Percentiles rank a stretch among this genome's conserved stretches.
Conservation (phyloP, 2,888 invertebrate genomes). For the Gryllus longicercus region DNA sequence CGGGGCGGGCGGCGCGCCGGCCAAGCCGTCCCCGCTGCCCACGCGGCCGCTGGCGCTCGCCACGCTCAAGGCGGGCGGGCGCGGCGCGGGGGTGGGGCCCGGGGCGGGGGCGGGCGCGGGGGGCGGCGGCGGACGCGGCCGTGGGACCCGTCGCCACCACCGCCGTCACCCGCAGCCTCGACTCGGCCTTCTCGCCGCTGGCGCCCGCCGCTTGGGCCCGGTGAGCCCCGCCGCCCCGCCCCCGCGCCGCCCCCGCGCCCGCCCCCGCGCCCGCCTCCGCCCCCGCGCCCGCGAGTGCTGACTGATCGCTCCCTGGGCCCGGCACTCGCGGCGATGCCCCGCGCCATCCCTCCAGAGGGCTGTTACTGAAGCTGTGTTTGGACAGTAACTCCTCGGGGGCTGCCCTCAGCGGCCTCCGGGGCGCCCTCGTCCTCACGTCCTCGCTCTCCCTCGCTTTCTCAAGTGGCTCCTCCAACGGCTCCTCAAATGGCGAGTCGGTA, state of each 20-base stretch:
- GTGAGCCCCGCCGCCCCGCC: neutral
- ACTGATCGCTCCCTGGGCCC: neutral
- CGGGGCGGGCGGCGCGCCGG: slow-evolving; percentile 40
- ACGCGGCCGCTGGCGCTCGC: slow-evolving; percentile 31
- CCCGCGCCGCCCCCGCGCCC: neutral
- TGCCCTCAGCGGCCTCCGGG: too few relatives aligned
- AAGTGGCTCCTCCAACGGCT: too few relatives aligned
- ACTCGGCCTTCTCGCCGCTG: slow-evolving; percentile 68
- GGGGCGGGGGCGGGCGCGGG: slow-evolving; percentile 31
- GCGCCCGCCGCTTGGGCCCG: slow-evolving; percentile 46
- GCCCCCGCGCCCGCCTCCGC: neutral
- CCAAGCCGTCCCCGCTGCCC: slow-evolving; percentile 38
- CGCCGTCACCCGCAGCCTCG: slow-evolving; percentile 51
- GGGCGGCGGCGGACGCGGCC: slow-evolving; percentile 37
- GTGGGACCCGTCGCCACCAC: slow-evolving; percentile 38
- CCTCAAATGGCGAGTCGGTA: too few relatives aligned
- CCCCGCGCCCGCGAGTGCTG: neutral
- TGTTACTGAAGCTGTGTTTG: neutral
- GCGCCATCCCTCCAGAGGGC: neutral
- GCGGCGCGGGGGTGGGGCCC: slow-evolving; percentile 25
- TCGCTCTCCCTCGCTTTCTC: too few relatives aligned
- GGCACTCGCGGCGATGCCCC: neutral
- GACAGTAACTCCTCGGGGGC: neutral
- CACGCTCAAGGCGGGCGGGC: slow-evolving; percentile 30
- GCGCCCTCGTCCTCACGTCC: too few relatives aligned